These are phyloP conservation scores for Epinotia nisella DNA, from an alignment of 2,888 invertebrate species.

Conservation along the genomic window DNA sequence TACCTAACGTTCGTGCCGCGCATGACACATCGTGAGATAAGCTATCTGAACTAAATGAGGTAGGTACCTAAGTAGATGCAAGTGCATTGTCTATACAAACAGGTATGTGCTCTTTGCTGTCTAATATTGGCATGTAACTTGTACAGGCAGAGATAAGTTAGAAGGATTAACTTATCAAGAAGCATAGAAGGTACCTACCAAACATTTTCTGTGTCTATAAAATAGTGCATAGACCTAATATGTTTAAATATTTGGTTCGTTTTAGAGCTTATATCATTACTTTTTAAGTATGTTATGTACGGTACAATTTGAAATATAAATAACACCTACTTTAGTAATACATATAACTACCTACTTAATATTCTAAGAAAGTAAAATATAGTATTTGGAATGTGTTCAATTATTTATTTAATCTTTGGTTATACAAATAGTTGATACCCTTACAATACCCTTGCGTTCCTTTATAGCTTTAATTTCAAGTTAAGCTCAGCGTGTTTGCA, in stretches of 20 bases:
- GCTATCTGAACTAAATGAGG: not conserved
- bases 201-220: not conserved
- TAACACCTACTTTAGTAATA: not conserved
- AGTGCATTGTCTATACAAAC: not conserved
- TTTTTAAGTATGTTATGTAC: not conserved
- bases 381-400: conserved; percentile 33
- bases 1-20: not conserved
- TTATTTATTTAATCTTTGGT: conserved; percentile 49
- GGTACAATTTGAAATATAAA: not conserved
- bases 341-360: not conserved
- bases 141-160: not conserved
- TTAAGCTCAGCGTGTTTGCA: conserved; percentile 20
- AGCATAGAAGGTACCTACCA: not conserved
- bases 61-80: not conserved
- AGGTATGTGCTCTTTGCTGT: not conserved
- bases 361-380: conserved; percentile 9
- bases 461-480: conserved; percentile 16
- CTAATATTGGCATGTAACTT: not conserved
- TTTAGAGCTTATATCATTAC: not conserved
- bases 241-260: not conserved
- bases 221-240: not conserved
- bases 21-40: conserved; percentile 1
- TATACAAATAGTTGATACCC: conserved; percentile 47
- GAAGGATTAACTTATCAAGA: not conserved
- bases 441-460: conserved; percentile 6